Percentiles rank a stretch among this genome's conserved stretches.
These are phyloP conservation scores for Tychaedon coryphoeus DNA, from an alignment of 2,113 vertebrate genomes.

Conservation along the genomic window DNA sequence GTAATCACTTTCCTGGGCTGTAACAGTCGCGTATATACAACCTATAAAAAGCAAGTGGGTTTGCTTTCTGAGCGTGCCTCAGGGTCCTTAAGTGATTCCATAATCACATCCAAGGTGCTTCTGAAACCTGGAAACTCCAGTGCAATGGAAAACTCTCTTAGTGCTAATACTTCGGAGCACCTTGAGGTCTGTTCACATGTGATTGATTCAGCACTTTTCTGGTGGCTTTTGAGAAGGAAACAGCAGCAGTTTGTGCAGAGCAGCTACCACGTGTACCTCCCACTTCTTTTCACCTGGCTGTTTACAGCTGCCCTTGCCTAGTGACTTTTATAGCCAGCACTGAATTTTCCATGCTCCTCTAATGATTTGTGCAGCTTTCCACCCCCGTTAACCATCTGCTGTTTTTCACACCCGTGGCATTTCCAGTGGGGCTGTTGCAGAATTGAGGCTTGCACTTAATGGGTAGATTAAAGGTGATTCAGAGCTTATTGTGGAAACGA, in stretches of 20 bases:
- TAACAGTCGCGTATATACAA: not conserved
- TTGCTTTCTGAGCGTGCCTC: not conserved
- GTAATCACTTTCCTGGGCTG: not conserved
- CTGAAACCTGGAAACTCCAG: not conserved
- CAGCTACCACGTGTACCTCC: not conserved
- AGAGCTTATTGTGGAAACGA: not conserved
- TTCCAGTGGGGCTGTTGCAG: not conserved
- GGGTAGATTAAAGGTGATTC: not conserved
- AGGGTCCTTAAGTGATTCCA: not conserved
- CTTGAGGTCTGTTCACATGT: not conserved
- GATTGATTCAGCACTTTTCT: not conserved
- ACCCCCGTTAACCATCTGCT: conserved; percentile 29
- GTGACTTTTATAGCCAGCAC: not conserved
- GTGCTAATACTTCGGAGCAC: not conserved
- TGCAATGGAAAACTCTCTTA: not conserved
- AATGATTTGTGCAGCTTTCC: conserved; percentile 13
- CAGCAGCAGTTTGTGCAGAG: not conserved
- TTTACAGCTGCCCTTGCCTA: conserved; percentile 25
- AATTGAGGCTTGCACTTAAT: not conserved
- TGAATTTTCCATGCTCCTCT: conserved; percentile 41
- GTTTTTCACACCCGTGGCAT: conserved; percentile 26
- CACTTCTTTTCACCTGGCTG: not conserved
- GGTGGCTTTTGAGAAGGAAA: not conserved
- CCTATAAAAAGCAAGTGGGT: not conserved
- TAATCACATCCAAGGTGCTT: not conserved